Conservation (phyloP, 2,797 vertebrate species). For the Emydoidea blandingii region DNA sequence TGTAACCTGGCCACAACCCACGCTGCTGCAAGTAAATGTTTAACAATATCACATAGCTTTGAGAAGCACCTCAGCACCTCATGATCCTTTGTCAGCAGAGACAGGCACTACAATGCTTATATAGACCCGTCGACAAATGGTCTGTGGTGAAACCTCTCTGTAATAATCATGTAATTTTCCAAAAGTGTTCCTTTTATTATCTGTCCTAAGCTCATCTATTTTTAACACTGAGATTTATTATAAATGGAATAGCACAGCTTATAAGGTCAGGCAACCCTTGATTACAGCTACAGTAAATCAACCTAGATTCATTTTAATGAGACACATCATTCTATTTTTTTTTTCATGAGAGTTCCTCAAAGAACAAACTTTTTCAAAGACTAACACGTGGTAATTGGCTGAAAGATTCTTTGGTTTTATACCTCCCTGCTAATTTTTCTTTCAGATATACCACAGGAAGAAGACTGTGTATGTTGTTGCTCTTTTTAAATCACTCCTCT, state of each 20-base stretch:
- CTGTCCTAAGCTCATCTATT: constrained; percentile 75
- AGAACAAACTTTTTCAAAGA: constrained; percentile 21
- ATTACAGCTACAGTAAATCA: constrained; percentile 76
- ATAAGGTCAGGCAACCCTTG: constrained; percentile 70
- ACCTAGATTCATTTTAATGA: constrained; percentile 75
- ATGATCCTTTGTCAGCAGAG: not conserved
- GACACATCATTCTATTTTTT: not conserved
- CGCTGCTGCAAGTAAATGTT: not conserved
- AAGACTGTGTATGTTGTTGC: not conserved
- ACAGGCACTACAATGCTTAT: not conserved
- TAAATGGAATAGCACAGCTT: constrained; percentile 71
- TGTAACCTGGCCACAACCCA: not conserved
- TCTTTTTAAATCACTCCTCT: not conserved
- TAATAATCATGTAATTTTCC: constrained; percentile 63
- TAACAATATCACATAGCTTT: not conserved
- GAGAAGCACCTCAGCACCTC: constrained; percentile 30
- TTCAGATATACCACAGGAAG: not conserved
- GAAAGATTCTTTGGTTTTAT: not conserved
- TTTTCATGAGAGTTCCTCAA: not conserved
- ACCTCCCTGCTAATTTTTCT: not conserved
- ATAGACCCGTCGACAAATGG: constrained; percentile 2
- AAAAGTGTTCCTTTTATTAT: constrained; percentile 67
- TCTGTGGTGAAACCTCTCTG: constrained; percentile 30
- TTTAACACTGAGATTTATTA: constrained; percentile 75
- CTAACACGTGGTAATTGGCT: not conserved